Percentiles rank a stretch among this genome's conserved stretches.
Evolutionary conservation across 35 echinoderm and acorn worm genomes (phyloP).

Genomic region (Apostichopus japonicus): DNA sequence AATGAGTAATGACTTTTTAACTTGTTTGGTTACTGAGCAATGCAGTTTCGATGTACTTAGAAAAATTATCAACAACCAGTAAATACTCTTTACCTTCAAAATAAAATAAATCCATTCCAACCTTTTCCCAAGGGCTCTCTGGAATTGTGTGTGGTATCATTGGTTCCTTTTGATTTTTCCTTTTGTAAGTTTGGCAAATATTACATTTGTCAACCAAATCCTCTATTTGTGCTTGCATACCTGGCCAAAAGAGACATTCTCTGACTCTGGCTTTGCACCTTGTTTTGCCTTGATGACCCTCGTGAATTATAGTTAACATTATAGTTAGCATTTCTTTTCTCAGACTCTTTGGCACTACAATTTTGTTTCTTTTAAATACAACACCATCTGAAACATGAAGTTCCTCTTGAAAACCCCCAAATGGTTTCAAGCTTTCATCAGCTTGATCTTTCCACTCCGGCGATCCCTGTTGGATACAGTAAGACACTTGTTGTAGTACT

Average conservation of each 20-base stretch:
- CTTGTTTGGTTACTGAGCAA: not conserved
- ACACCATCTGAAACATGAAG: not conserved
- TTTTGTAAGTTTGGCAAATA: slow-evolving; percentile 52
- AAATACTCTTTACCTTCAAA: slow-evolving; percentile 28
- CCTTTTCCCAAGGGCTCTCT: slow-evolving; percentile 46
- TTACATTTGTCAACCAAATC: slow-evolving; percentile 35
- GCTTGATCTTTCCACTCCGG: not conserved
- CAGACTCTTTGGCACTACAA: slow-evolving; percentile 24
- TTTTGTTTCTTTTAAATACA: not conserved
- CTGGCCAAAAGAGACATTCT: slow-evolving; percentile 62
- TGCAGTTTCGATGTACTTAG: slow-evolving; percentile 43
- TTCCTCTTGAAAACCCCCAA: not conserved
- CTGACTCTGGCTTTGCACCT: slow-evolving; percentile 45
- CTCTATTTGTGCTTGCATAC: not conserved
- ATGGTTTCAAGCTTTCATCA: not conserved
- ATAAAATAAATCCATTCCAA: slow-evolving; percentile 30
- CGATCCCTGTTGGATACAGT: not conserved
- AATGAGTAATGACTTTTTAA: slow-evolving; percentile 25
- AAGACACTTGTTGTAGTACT: too few species aligned
- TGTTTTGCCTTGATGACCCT: slow-evolving; percentile 61
- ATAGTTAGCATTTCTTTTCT: slow-evolving; percentile 54
- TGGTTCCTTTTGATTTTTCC: slow-evolving; percentile 52
- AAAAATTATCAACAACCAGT: slow-evolving; percentile 13
- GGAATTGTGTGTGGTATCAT: slow-evolving; percentile 35
- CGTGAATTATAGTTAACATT: slow-evolving; percentile 77